A percentile compares a stretch with the other conserved stretches of the same genome.
Conservation (phyloP, 2,888 invertebrate species). For the Onchidella celtica region DNA sequence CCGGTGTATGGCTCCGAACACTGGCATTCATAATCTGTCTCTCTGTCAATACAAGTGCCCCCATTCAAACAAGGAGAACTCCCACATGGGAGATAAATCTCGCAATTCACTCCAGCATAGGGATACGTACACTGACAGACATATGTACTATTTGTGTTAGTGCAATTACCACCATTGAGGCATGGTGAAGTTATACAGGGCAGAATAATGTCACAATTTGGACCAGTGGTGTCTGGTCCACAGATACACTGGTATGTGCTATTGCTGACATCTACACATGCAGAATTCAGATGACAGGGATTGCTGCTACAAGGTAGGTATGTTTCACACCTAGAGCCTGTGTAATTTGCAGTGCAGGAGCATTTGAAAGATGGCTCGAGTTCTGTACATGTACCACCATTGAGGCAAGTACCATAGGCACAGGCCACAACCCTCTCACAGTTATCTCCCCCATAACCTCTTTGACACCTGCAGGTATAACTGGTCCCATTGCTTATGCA, state of each 20-base stretch:
- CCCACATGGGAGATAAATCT: slow-evolving; percentile 50
- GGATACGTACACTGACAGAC: slow-evolving; percentile 51
- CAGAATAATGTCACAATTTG: slow-evolving; percentile 53
- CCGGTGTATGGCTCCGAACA: slow-evolving; percentile 64
- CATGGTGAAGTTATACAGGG: slow-evolving; percentile 62
- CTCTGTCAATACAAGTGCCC: slow-evolving; percentile 58
- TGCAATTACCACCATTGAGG: slow-evolving; percentile 60
- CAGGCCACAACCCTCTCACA: slow-evolving; percentile 57
- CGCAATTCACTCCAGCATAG: slow-evolving; percentile 55
- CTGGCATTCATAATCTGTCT: slow-evolving; percentile 58
- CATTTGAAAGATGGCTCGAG: slow-evolving; percentile 56
- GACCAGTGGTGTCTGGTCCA: slow-evolving; percentile 42
- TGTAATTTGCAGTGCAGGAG: slow-evolving; percentile 58
- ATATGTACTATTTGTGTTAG: slow-evolving; percentile 47
- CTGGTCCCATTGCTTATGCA: slow-evolving; percentile 46
- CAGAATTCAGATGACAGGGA: slow-evolving; percentile 58
- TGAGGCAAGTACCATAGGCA: slow-evolving; percentile 60
- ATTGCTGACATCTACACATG: slow-evolving; percentile 40
- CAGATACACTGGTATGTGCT: slow-evolving; percentile 51
- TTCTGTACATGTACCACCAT: slow-evolving; percentile 63
- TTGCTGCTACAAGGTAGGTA: slow-evolving; percentile 48
- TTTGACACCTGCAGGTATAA: slow-evolving; percentile 52
- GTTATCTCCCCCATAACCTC: slow-evolving; percentile 52
- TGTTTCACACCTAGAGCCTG: slow-evolving; percentile 63
- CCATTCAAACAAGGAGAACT: slow-evolving; percentile 66